These are phyloP conservation scores for Drusus annulatus DNA, from an alignment of 1,140 invertebrate genomes.

Conservation along the genomic window DNA sequence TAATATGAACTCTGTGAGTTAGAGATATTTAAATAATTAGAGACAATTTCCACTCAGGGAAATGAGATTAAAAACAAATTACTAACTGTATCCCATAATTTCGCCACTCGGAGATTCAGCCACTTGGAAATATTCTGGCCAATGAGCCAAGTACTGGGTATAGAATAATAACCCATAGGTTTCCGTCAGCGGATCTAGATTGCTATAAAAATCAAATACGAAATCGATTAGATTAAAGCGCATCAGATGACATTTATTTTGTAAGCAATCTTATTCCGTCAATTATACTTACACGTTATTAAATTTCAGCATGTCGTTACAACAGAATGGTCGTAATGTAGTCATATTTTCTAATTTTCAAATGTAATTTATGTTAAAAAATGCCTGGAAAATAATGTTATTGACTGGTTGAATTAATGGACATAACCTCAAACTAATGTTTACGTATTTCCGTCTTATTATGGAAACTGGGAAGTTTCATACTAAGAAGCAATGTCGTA, in stretches of 20 bases:
- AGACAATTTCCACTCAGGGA: no score
- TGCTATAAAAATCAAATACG: conserved; percentile 75
- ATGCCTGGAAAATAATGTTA: neutral
- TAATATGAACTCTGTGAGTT: no score
- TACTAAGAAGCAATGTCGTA: no score
- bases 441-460: no score
- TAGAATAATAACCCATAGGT: conserved; percentile 98
- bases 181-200: conserved; percentile 97
- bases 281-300: conserved; percentile 89
- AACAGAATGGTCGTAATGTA: conserved; percentile 92
- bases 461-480: no score
- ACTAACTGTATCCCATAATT: conserved; percentile 95
- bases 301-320: conserved; percentile 95
- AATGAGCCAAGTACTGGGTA: conserved; percentile 96
- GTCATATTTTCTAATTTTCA: conserved; percentile 80
- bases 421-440: conserved; percentile 4
- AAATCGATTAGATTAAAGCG: no score
- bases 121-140: conserved; percentile 99
- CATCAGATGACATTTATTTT: neutral
- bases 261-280: no score
- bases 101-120: conserved; percentile 94
- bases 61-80: no score
- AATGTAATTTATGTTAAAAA: neutral
- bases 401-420: neutral
- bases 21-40: no score